Evolutionary conservation across 2,797 vertebrate species (phyloP), one percentile per base, ranked within the genome.

Genomic region (Enteromius fasciolatus): DNA sequence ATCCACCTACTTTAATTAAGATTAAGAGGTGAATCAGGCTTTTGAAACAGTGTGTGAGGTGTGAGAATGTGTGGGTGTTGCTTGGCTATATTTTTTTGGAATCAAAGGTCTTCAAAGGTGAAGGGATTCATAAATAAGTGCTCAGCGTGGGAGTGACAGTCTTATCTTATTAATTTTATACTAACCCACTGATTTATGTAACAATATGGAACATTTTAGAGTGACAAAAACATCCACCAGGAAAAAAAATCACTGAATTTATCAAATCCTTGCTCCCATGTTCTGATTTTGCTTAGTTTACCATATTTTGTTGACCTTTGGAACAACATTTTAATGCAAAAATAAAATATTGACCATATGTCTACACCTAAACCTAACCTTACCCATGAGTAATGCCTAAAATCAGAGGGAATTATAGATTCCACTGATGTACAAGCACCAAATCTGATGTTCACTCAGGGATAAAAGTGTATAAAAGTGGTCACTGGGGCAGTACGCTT

Each of bases 41-140:
- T 87, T 81, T 28, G 48, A 57, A 83, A 74, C 48, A 83, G 81
- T 5, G 25, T 57, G 33, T 36, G 76, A 74, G 68, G 76, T 69
- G 72, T 78, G 70, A 82, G 79, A 84, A 75, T 86, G 78, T 68
- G 33, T 77, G 73, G 67, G 78, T 74, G 82, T 72, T 54, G 33
- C 52, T 75, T 82, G 28, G 12, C 7, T 67, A 36, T 66, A 41
- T 44, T n/a, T 70, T 0, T 36, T 46, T n/a, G 50, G 11, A 69
- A 80, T 69, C 2, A 23, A 41, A 69, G 17, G 31, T 78, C 28
- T 41, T 44, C n/a, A 69, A 14, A 54, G 5, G 17, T 69, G 3
- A 57, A 68, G 18, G 4, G 14, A 79, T 44, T 18, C n/a, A 23
- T 76, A 31, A 44, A 63, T 48, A 28, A 17, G 2, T 44, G 15